These are phyloP conservation scores for Perca schrenkii DNA, from an alignment of 2,113 vertebrate species.

Conservation along the genomic window DNA sequence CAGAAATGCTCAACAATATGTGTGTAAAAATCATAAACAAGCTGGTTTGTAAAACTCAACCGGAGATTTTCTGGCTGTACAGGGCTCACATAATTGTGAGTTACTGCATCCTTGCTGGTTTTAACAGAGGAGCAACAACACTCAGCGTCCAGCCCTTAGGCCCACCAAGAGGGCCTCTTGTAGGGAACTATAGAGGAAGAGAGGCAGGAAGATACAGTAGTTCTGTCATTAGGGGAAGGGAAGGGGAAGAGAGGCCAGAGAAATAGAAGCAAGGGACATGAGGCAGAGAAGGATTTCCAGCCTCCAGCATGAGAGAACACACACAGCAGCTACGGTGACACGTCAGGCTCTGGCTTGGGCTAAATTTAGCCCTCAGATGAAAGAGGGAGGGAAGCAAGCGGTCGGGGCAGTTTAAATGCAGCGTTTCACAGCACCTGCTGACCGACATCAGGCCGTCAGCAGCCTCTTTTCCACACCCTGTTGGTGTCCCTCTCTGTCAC, in stretches of 20 bases:
- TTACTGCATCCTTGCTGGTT: neutral
- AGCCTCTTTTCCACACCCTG: constrained; percentile 56
- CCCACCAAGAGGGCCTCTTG: neutral
- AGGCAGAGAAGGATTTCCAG: constrained; percentile 40
- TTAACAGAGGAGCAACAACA: constrained; percentile 17
- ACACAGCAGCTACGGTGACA: constrained; percentile 39
- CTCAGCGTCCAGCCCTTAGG: constrained; percentile 2
- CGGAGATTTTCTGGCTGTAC: neutral
- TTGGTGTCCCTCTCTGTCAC: constrained; percentile 58
- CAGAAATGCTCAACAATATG: neutral
- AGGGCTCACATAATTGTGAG: neutral
- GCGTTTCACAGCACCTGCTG: constrained; percentile 81
- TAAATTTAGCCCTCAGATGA: constrained; percentile 76
- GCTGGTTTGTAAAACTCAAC: neutral
- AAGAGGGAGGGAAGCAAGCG: constrained; percentile 56
- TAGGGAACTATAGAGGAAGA: neutral
- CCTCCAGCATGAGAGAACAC: constrained; percentile 20
- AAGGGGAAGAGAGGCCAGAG: constrained; percentile 3
- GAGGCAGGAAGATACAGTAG: neutral
- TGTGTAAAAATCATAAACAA: neutral
- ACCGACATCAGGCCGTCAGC: constrained; percentile 67
- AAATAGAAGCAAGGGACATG: neutral
- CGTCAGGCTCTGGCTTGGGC: constrained; percentile 33
- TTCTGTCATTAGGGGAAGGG: neutral
- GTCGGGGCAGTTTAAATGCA: constrained; percentile 71